A percentile compares a stretch with the other conserved stretches of the same genome.
phyloP scores from a whole-genome alignment of 2,113 vertebrate species.

The Chionodraco myersi region DNA sequence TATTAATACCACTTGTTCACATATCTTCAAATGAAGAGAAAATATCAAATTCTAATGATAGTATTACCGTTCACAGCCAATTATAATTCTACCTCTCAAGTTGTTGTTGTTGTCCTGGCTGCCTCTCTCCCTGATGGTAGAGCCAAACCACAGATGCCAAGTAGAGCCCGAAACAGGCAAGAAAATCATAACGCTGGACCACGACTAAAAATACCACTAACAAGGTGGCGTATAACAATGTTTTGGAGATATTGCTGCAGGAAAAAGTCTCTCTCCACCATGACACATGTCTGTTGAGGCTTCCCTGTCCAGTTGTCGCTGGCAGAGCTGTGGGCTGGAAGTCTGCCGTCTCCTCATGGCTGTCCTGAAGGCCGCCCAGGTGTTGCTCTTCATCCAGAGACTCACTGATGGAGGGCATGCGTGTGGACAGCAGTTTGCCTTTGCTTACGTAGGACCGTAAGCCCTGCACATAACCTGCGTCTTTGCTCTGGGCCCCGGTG shows the following conservation, averaged over 20 bases:
- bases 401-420: constrained; percentile 79
- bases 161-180: constrained; percentile 91
- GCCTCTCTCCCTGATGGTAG: constrained; percentile 82
- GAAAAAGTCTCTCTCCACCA: constrained; percentile 76
- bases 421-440: constrained; percentile 48
- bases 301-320: constrained; percentile 56
- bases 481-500: constrained; percentile 9
- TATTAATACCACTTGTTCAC: background rate
- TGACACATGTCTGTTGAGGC: constrained; percentile 44
- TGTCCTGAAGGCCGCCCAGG: constrained; percentile 23
- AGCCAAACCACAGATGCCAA: constrained; percentile 91
- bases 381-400: constrained; percentile 76
- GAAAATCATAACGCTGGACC: constrained; percentile 90
- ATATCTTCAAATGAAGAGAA: too few relatives aligned
- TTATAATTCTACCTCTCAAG: constrained; percentile 27
- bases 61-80: too few relatives aligned
- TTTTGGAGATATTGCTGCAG: constrained; percentile 82
- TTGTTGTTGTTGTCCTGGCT: constrained; percentile 70
- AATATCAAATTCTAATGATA: too few relatives aligned
- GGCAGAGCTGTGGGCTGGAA: constrained; percentile 28
- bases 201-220: constrained; percentile 88
- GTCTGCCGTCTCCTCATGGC: constrained; percentile 13
- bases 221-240: constrained; percentile 83
- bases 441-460: constrained; percentile 51
- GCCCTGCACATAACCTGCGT: constrained; percentile 25